Conservation (phyloP, 2,797 vertebrate species). For the Lerista edwardsae region DNA sequence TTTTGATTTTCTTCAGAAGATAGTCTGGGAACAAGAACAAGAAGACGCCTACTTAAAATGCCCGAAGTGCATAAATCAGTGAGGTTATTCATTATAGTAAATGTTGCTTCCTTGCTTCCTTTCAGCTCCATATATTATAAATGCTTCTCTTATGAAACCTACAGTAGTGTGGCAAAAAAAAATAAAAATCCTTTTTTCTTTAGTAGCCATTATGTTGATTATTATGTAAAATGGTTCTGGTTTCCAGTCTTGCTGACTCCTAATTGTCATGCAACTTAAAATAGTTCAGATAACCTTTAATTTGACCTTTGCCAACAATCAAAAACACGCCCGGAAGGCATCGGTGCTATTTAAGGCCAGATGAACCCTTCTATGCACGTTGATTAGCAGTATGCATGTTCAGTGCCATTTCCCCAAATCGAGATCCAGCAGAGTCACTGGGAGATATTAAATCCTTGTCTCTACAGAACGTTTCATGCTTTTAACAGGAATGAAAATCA, state of each 20-base stretch:
- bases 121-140: not conserved
- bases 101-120: slow-evolving; percentile 8
- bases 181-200: slow-evolving; percentile 35
- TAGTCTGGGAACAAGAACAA: not conserved
- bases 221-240: slow-evolving; percentile 36
- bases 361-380: not conserved
- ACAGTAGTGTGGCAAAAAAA: not conserved
- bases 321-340: slow-evolving; percentile 49
- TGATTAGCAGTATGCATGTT: slow-evolving; percentile 36
- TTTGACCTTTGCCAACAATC: slow-evolving; percentile 56
- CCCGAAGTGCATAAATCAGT: slow-evolving; percentile 12
- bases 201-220: slow-evolving; percentile 45
- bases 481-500: slow-evolving; percentile 41
- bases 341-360: slow-evolving; percentile 41
- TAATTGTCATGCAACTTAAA: slow-evolving; percentile 55
- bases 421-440: slow-evolving; percentile 20
- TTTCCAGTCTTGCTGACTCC: slow-evolving; percentile 50
- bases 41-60: not conserved
- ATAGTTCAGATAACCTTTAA: slow-evolving; percentile 57
- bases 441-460: slow-evolving; percentile 51
- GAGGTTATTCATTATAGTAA: not conserved
- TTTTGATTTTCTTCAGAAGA: not conserved
- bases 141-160: not conserved
- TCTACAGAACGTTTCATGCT: slow-evolving; percentile 25
- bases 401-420: slow-evolving; percentile 50